phyloP scores from a whole-genome alignment of 37 sponge, comb jelly and placozoan genomes.

The Cliona cf. orientalis region DNA sequence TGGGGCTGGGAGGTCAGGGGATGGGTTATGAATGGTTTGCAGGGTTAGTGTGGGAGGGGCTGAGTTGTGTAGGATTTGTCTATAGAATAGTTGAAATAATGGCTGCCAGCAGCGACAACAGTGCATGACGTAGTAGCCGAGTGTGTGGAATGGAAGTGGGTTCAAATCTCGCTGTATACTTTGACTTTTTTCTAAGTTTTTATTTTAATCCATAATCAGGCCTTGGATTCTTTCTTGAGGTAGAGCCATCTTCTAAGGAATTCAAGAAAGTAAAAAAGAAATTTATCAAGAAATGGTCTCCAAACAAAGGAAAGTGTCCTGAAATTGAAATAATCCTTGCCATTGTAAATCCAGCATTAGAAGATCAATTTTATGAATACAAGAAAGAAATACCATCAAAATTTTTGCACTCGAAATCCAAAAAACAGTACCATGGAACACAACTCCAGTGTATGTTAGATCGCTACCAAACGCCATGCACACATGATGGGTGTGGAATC shows the following conservation, averaged over 20 bases:
- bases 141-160: too few species aligned
- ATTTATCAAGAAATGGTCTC: background rate
- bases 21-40: too few species aligned
- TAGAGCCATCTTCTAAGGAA: background rate
- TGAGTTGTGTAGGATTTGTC: too few species aligned
- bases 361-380: background rate
- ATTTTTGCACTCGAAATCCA: background rate
- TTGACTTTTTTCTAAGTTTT: background rate
- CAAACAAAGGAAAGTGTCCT: background rate
- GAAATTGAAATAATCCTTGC: background rate
- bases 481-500: too few species aligned
- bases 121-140: too few species aligned
- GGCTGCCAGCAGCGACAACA: too few species aligned
- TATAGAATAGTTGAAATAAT: too few species aligned
- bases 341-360: background rate
- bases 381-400: background rate
- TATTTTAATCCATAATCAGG: background rate
- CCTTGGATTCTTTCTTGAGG: background rate
- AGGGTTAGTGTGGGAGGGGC: too few species aligned
- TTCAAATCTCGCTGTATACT: too few species aligned
- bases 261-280: background rate
- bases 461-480: background rate
- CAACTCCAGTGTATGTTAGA: background rate
- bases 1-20: too few species aligned
- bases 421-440: conserved; percentile 2